Conservation (phyloP, 2,113 vertebrate genomes). For the Parus major region DNA sequence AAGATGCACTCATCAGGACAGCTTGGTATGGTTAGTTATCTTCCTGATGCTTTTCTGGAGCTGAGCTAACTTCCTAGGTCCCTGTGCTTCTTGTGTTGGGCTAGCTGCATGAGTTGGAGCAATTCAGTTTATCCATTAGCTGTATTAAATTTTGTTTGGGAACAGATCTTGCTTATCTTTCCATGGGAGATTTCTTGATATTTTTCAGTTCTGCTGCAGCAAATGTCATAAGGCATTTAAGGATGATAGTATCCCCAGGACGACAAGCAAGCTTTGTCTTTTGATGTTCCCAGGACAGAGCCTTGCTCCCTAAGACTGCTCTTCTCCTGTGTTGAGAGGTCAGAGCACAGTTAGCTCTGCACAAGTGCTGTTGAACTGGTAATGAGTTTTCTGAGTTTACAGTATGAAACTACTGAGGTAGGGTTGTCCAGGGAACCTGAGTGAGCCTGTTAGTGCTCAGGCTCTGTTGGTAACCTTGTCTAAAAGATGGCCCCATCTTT, state of each 20-base stretch:
- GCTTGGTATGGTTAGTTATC: not conserved
- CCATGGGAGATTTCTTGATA: not conserved
- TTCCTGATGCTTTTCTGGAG: not conserved
- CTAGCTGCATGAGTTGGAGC: not conserved
- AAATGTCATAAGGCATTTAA: not conserved
- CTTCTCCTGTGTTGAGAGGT: not conserved
- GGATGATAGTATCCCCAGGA: not conserved
- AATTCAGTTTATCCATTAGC: not conserved
- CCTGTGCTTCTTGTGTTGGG: not conserved
- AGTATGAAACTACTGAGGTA: accelerated
- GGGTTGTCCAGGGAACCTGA: not conserved
- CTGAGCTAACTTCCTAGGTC: not conserved
- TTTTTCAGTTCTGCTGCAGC: not conserved
- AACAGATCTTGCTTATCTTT: not conserved
- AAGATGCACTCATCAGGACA: not conserved
- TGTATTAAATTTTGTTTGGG: not conserved
- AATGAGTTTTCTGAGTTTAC: not conserved
- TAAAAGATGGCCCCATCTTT: not conserved
- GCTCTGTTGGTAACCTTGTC: not conserved
- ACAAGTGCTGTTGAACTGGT: not conserved
- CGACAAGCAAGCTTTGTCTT: not conserved
- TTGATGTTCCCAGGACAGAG: not conserved
- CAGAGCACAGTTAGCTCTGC: not conserved
- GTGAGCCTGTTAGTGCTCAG: not conserved
- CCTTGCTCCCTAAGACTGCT: not conserved